Conservation (phyloP, 2,113 vertebrate genomes). For the Sapayoa aenigma region DNA sequence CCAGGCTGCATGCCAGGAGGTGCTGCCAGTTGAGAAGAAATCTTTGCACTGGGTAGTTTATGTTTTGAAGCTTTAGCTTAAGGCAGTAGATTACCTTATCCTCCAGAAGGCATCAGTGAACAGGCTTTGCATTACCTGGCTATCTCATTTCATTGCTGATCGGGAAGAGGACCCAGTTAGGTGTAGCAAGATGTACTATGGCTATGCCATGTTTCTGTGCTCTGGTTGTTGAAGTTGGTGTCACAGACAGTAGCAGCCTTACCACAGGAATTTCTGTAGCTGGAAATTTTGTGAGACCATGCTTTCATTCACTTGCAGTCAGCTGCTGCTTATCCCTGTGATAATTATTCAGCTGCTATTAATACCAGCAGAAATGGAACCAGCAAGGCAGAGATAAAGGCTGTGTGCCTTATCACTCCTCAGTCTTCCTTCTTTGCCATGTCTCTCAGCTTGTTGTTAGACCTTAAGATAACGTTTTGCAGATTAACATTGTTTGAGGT, state of each 20-base stretch:
- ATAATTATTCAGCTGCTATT: conserved; percentile 19
- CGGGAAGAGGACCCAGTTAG: not conserved
- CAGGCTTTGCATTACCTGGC: fast-evolving
- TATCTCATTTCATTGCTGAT: not conserved
- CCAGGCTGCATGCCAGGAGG: not conserved
- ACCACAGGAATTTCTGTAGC: not conserved
- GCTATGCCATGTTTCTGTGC: not conserved
- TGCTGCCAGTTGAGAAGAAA: not conserved
- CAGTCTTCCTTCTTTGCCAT: not conserved
- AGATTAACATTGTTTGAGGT: not conserved
- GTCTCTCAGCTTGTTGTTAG: not conserved
- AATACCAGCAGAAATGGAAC: not conserved
- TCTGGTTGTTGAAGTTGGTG: not conserved
- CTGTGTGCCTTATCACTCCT: not conserved
- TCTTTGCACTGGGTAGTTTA: not conserved
- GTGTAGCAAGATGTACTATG: not conserved
- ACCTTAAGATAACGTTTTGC: not conserved
- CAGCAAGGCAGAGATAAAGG: not conserved
- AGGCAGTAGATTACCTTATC: not conserved
- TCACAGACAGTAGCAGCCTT: not conserved
- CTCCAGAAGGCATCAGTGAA: not conserved
- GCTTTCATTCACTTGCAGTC: not conserved
- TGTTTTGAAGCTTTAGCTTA: not conserved
- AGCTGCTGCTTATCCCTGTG: not conserved
- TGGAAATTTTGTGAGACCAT: not conserved